Percentiles rank a stretch among this genome's conserved stretches.
These are phyloP conservation scores for Pseudorectes ferrugineus DNA, from an alignment of 2,113 vertebrate species.

Conservation along the genomic window DNA sequence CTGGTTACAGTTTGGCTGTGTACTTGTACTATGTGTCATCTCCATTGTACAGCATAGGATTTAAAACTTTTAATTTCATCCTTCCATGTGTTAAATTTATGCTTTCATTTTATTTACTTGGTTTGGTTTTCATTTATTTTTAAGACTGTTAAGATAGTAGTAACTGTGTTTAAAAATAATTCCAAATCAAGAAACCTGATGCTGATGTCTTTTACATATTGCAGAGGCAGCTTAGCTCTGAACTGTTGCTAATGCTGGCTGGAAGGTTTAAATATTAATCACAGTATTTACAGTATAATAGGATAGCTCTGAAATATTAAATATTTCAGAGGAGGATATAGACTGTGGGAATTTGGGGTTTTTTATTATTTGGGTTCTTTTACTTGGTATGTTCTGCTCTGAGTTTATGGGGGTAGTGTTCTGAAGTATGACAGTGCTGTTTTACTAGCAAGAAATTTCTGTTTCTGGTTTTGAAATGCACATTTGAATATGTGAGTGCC, in stretches of 20 bases:
- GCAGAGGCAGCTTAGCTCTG: neutral
- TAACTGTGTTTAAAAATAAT: neutral
- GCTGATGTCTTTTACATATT: neutral
- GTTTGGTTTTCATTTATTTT: neutral
- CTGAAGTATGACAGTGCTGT: neutral
- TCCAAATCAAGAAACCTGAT: neutral
- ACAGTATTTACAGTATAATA: neutral
- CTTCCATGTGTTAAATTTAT: neutral
- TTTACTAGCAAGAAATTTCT: neutral
- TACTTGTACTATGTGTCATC: neutral
- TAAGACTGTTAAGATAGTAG: neutral
- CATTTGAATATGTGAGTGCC: neutral
- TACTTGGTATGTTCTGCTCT: neutral
- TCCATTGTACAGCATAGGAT: neutral
- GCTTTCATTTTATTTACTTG: neutral
- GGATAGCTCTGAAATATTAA: neutral
- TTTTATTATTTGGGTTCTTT: neutral
- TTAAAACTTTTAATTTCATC: neutral
- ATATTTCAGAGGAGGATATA: neutral
- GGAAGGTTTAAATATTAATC: neutral
- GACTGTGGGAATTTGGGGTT: neutral
- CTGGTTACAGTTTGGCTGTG: neutral
- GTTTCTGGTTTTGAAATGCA: neutral
- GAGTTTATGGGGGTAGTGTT: neutral
- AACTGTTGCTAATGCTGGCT: neutral